Evolutionary conservation across 2,113 vertebrate species (phyloP).

Genomic region (Scolopax mira): DNA sequence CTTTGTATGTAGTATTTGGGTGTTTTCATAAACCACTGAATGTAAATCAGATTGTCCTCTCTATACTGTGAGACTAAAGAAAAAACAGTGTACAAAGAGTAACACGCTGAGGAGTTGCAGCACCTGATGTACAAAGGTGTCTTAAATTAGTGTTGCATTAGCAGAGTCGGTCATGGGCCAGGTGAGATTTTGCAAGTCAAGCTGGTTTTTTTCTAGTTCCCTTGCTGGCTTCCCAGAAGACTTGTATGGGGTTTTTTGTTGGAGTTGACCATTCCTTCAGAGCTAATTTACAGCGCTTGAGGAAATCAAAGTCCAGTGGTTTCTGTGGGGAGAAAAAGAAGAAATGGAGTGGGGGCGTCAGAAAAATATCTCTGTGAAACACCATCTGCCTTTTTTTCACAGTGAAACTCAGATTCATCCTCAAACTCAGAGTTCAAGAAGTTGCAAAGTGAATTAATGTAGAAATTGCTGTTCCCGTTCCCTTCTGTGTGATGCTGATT

Average conservation of each 20-base stretch:
- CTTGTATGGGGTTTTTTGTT: not conserved
- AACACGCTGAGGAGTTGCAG: not conserved
- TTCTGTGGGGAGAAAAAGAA: slow-evolving; percentile 5
- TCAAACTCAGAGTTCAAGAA: not conserved
- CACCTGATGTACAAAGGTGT: slow-evolving; percentile 11
- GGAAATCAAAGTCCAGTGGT: not conserved
- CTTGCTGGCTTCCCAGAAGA: not conserved
- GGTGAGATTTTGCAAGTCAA: not conserved
- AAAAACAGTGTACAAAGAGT: not conserved
- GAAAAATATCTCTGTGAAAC: not conserved
- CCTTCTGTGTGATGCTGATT: not conserved
- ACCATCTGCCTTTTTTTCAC: not conserved
- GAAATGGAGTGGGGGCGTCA: not conserved
- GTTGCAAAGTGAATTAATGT: not conserved
- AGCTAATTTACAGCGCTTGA: not conserved
- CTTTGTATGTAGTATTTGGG: not conserved
- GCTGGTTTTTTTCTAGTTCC: not conserved
- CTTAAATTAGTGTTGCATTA: slow-evolving; percentile 1
- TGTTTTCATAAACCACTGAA: not conserved
- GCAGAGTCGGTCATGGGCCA: not conserved
- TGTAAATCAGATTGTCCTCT: not conserved
- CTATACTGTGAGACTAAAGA: not conserved
- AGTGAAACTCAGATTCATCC: not conserved
- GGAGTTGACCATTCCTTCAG: slow-evolving; percentile 13
- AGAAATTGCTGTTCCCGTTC: not conserved